Evolutionary conservation across 2,888 invertebrate species (phyloP).

Genomic region (Drosophila cognata): DNA sequence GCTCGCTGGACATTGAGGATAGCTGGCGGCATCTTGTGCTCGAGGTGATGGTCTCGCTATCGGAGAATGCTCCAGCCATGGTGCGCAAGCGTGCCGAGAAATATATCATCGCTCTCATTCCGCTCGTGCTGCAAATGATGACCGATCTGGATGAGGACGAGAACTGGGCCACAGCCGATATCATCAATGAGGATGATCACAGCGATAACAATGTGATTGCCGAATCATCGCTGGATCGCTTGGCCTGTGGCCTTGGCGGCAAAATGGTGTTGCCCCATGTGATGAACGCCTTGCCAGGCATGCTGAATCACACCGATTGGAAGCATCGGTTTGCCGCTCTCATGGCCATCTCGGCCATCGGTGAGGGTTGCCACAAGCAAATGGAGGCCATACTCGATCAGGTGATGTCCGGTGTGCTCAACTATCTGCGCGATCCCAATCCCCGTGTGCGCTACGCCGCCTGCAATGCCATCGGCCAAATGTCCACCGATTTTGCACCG

Average conservation of each 20-base stretch:
- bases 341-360: conserved; percentile 99
- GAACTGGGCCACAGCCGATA: conserved; percentile 94
- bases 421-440: conserved; percentile 91
- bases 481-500: conserved; percentile 99
- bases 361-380: conserved; percentile 99
- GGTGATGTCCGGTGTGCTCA: conserved; percentile 95
- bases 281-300: conserved; percentile 92
- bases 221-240: conserved; percentile 97
- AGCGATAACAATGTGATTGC: conserved; percentile 98
- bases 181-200: conserved; percentile 95
- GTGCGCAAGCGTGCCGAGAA: conserved; percentile 95
- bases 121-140: conserved; percentile 96
- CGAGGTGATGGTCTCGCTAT: conserved; percentile 92
- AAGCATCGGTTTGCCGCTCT: conserved; percentile 97
- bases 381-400: conserved; percentile 98
- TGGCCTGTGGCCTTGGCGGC: conserved; percentile 98
- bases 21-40: conserved; percentile 95
- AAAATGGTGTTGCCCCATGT: conserved; percentile 95
- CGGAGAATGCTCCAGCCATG: conserved; percentile 98
- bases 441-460: conserved; percentile 92
- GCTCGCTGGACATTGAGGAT: conserved; percentile 90
- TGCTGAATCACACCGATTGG: conserved; percentile 94
- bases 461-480: conserved; percentile 99
- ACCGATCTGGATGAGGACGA: conserved; percentile 96
- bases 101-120: conserved; percentile 92